Base-by-base conservation (phyloP, 2,888 invertebrate species). In the Halictus quadricinctus region DNA sequence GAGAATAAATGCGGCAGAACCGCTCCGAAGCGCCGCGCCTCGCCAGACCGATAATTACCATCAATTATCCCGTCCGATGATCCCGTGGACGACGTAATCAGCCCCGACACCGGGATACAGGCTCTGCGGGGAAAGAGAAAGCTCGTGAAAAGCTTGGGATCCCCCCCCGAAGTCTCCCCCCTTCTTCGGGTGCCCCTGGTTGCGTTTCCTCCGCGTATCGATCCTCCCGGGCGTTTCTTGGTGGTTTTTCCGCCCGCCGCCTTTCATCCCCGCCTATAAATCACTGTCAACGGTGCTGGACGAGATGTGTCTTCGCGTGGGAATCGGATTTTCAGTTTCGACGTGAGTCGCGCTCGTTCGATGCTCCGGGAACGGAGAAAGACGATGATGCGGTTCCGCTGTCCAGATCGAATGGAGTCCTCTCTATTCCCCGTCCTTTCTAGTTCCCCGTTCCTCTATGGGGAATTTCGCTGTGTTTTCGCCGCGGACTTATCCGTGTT, bases 271-370 rank as follows among this genome's bases (percentile, higher is more conserved):
- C 58, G 75, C 80, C 84, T 84, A 89, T 89, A 89, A 88, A 89
- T 89, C 89, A 89, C 86, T 85, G 89, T 90, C 90, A 76, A 64
- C 76, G 58, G 70, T 76, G n/a, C 72, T 84, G 90, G 83, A 84
- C 86, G 87, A 82, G 81, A 86, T 83, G 88, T 90, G 85, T 90
- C 88, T 90, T 83, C 86, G 15, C 76, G 75, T 60, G 72, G 81
- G 84, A 89, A 84, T 86, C 76, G 88, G 78, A 89, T 89, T 89
- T 89, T 88, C 79, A 84, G 86, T 88, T 89, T 84, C 88, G 78
- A 87, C 41, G 36, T 15, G 36, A 66, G 18, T 36, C 66, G 66
- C 18, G 18, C 3, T 18, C 76, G 82, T 54, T 29, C 76, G 60
- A 70, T 76, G 58, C 82, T 41, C 66, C 41, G 41, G 21, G 41